phyloP scores from a whole-genome alignment of 2,113 vertebrate species.

The Crypturellus undulatus region DNA sequence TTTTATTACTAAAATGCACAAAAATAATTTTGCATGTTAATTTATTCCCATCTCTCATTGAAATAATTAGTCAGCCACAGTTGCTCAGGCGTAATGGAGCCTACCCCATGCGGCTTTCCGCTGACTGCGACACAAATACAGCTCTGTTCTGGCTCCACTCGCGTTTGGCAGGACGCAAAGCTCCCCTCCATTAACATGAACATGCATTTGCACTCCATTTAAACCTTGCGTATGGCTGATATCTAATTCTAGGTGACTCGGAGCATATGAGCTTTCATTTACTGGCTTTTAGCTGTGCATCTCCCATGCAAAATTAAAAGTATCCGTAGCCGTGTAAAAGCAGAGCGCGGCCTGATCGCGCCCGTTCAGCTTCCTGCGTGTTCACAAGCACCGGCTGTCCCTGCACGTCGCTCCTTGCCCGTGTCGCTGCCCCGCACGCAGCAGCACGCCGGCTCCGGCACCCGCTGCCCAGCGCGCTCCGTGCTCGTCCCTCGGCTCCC shows the following conservation, averaged over 20 bases:
- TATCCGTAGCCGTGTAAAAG: neutral
- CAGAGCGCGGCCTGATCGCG: neutral
- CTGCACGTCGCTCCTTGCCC: too few species aligned
- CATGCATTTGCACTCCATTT: constrained; percentile 45
- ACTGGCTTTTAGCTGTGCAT: constrained; percentile 31
- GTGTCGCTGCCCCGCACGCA: neutral
- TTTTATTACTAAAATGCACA: neutral
- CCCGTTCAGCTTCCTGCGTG: neutral
- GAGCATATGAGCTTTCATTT: constrained; percentile 21
- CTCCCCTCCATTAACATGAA: neutral
- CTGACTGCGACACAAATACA: constrained; percentile 16
- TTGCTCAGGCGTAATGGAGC: neutral
- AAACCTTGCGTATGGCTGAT: neutral
- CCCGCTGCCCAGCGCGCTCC: rapidly evolving
- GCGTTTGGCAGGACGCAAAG: neutral
- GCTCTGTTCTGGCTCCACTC: neutral
- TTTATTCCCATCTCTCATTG: constrained; percentile 25
- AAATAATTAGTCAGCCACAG: neutral
- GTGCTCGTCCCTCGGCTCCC: rapidly evolving
- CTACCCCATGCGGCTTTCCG: neutral
- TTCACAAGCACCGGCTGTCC: neutral
- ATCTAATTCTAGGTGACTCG: constrained; percentile 55
- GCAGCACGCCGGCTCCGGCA: neutral
- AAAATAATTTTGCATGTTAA: neutral
- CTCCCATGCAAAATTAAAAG: constrained; percentile 57